phyloP scores from a whole-genome alignment of 1,140 invertebrate genomes.

The Sesamia nonagrioides region DNA sequence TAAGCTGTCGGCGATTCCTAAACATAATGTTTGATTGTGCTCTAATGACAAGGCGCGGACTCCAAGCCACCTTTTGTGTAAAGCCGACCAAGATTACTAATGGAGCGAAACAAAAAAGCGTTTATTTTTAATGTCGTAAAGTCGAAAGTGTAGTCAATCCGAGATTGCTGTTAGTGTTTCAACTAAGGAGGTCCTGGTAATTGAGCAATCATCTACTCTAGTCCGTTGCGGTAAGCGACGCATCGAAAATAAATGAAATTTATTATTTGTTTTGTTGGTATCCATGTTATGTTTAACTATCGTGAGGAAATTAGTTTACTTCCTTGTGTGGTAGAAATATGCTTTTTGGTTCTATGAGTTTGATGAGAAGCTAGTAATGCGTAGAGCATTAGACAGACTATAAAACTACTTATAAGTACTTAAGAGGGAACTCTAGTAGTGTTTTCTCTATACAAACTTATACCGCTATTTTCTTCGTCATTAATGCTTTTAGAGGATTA shows the following conservation, averaged over 20 bases:
- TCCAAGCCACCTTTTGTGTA: constrained; percentile 80
- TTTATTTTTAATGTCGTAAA: constrained; percentile 61
- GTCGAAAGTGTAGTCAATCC: constrained; percentile 57
- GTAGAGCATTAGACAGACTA: not conserved
- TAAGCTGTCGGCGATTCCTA: constrained; percentile 86
- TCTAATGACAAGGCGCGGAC: constrained; percentile 86
- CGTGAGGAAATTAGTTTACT: constrained; percentile 57
- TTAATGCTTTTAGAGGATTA: too few relatives aligned
- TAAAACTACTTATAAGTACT: not conserved
- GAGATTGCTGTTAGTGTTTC: constrained; percentile 67
- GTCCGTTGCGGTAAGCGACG: constrained; percentile 82
- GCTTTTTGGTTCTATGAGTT: not conserved
- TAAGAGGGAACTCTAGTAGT: too few relatives aligned
- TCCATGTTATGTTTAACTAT: constrained; percentile 60
- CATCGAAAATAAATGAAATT: constrained; percentile 83
- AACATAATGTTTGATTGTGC: constrained; percentile 86
- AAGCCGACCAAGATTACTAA: constrained; percentile 73
- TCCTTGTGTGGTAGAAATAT: not conserved
- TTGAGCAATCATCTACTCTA: constrained; percentile 87
- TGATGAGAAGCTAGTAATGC: constrained; percentile 18
- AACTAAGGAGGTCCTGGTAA: constrained; percentile 87
- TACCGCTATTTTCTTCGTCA: too few relatives aligned
- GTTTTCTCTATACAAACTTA: too few relatives aligned
- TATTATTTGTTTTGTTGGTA: constrained; percentile 81
- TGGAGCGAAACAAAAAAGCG: constrained; percentile 59